phyloP scores from a whole-genome alignment of 1,140 invertebrate species.

The Euura lappo region DNA sequence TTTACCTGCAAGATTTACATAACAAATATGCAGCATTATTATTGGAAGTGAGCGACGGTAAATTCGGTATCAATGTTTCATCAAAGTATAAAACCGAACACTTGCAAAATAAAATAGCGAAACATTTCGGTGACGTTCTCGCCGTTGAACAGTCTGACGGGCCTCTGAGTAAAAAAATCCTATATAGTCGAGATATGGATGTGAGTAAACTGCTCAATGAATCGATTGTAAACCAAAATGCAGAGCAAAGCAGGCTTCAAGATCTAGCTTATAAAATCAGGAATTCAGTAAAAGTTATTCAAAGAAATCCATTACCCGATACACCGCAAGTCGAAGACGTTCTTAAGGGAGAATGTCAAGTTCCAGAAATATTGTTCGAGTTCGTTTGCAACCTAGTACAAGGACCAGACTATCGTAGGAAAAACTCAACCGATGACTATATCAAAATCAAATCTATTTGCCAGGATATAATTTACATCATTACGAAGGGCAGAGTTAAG shows the following conservation, averaged over 20 bases:
- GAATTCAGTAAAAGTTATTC: constrained; percentile 39
- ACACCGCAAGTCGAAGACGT: constrained; percentile 39
- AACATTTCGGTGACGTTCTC: constrained; percentile 38
- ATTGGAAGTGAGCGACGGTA: constrained; percentile 28
- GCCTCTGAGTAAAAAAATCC: constrained; percentile 40
- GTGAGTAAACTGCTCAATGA: no score
- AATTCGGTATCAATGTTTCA: constrained; percentile 30
- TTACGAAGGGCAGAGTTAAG: constrained; percentile 36
- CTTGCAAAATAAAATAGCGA: constrained; percentile 39
- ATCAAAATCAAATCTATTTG: constrained; percentile 42
- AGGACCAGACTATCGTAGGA: constrained; percentile 33
- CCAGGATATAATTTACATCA: constrained; percentile 43
- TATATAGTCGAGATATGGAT: constrained; percentile 43
- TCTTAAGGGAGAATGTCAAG: constrained; percentile 43
- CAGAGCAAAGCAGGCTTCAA: constrained; percentile 35
- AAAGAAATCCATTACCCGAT: constrained; percentile 26
- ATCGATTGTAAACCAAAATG: constrained; percentile 33
- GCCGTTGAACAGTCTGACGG: constrained; percentile 40
- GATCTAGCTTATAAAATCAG: constrained; percentile 42
- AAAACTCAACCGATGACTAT: constrained; percentile 25
- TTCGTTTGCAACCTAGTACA: constrained; percentile 39
- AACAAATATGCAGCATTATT: constrained; percentile 34
- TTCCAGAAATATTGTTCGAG: constrained; percentile 40
- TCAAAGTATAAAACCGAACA: constrained; percentile 40
- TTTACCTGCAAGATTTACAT: no score